These are phyloP conservation scores for Catocala fraxini DNA, from an alignment of 2,888 invertebrate species.

Conservation along the genomic window DNA sequence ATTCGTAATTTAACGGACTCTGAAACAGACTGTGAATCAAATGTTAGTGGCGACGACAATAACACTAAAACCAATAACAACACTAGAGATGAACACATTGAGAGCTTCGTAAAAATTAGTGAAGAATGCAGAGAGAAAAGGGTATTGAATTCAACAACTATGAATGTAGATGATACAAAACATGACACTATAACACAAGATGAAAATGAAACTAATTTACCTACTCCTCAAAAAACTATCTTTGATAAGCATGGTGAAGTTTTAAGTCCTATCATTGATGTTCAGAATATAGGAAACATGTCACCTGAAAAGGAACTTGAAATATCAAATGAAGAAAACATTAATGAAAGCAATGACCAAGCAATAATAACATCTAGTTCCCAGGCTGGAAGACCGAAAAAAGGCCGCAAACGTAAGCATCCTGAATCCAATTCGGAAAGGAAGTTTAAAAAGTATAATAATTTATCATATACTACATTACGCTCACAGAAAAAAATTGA, in stretches of 20 bases:
- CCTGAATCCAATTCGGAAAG: constrained; percentile 18
- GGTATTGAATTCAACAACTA: constrained; percentile 21
- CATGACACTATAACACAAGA: constrained; percentile 21
- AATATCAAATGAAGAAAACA: constrained; percentile 17
- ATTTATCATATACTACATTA: constrained; percentile 14
- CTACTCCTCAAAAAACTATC: constrained; percentile 19
- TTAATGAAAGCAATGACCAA: constrained; percentile 22
- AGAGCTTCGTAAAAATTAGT: constrained; percentile 18
- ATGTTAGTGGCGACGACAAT: constrained; percentile 17
- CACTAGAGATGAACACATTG: constrained; percentile 19
- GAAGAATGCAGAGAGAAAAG: constrained; percentile 15
- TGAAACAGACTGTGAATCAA: constrained; percentile 20
- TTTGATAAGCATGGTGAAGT: constrained; percentile 12
- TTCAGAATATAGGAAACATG: constrained; percentile 17
- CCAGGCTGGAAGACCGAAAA: constrained; percentile 23
- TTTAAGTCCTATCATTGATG: constrained; percentile 11
- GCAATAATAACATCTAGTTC: constrained; percentile 7
- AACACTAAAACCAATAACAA: constrained; percentile 14
- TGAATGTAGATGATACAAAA: constrained; percentile 19
- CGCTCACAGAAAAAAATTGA: constrained; percentile 16
- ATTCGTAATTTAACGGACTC: constrained; percentile 17
- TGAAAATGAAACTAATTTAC: constrained; percentile 20
- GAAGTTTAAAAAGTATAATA: constrained; percentile 22
- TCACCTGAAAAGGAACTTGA: constrained; percentile 20
- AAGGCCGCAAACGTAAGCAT: constrained; percentile 25